These are phyloP conservation scores for Caenorhabditis sulstoni DNA, from an alignment of 2,888 invertebrate species.

Conservation along the genomic window DNA sequence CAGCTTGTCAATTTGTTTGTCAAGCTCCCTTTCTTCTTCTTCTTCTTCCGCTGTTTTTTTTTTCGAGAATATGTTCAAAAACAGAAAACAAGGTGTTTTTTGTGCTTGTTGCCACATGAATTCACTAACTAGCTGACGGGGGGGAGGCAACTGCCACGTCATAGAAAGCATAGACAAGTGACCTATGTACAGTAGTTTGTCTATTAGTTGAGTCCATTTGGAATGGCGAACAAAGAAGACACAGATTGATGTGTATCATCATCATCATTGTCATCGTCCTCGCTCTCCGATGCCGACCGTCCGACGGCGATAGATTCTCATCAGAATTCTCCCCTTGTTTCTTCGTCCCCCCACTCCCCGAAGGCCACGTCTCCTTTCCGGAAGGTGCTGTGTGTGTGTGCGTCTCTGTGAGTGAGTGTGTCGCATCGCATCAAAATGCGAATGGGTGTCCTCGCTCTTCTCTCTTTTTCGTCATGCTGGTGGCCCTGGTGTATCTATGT, in stretches of 20 bases:
- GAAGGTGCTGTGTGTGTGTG: too few species aligned
- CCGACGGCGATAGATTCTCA: neutral
- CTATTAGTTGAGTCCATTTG: neutral
- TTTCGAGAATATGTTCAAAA: too few species aligned
- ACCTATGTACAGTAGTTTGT: too few species aligned
- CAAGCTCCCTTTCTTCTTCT: too few species aligned
- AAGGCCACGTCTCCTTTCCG: neutral
- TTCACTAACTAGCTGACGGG: neutral
- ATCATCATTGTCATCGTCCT: conserved; percentile 2
- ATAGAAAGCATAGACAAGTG: too few species aligned
- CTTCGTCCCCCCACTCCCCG: neutral
- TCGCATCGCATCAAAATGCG: neutral
- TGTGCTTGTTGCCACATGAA: too few species aligned
- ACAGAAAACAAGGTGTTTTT: too few species aligned
- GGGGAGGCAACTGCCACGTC: neutral
- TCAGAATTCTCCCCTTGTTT: neutral
- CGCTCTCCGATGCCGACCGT: neutral
- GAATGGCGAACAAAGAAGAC: neutral
- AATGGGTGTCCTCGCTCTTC: conserved; percentile 1
- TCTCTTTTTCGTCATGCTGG: too few species aligned
- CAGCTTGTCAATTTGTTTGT: too few species aligned
- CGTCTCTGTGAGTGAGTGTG: neutral
- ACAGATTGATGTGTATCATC: conserved; percentile 26
- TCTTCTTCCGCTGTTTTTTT: too few species aligned
- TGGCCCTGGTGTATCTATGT: too few species aligned